phyloP scores from a whole-genome alignment of 2,797 vertebrate genomes.

The Cossypha niveicapilla region DNA sequence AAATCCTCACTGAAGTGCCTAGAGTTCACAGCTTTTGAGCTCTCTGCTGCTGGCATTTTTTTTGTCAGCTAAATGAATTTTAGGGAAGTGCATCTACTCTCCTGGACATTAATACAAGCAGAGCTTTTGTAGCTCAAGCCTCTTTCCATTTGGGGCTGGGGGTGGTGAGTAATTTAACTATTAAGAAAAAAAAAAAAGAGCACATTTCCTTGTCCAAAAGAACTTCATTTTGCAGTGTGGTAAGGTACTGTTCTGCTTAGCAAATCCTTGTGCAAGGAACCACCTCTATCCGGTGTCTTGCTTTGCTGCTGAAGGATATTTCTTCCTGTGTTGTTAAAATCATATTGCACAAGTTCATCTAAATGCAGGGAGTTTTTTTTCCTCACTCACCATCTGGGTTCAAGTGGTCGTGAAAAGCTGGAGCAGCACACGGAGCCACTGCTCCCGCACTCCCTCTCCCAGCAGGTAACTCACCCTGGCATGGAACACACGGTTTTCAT shows the following conservation, averaged over 20 bases:
- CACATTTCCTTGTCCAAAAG: background rate
- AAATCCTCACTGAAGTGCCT: background rate
- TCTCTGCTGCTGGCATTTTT: background rate
- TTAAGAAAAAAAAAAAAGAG: constrained; percentile 11
- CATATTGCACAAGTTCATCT: background rate
- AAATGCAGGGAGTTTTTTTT: background rate
- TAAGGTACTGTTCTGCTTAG: background rate
- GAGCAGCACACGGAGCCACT: background rate
- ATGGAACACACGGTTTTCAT: background rate
- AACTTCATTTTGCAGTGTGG: background rate
- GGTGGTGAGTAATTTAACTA: constrained; percentile 24
- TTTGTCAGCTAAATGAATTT: constrained; percentile 23
- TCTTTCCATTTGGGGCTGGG: background rate
- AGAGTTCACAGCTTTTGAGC: background rate
- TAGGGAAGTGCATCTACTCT: background rate
- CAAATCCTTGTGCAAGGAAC: background rate
- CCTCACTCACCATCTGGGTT: accelerated
- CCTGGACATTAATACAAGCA: constrained; percentile 31
- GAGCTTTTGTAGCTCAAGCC: constrained; percentile 24
- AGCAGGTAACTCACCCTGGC: background rate
- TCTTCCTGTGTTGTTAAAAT: background rate
- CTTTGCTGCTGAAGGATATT: background rate
- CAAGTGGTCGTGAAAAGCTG: background rate
- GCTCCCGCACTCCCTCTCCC: background rate
- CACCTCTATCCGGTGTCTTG: background rate